Percentiles rank a stretch among this genome's conserved stretches.
phyloP scores from a whole-genome alignment of 2,797 vertebrate species.

The Pseudotriccus pelzelni region DNA sequence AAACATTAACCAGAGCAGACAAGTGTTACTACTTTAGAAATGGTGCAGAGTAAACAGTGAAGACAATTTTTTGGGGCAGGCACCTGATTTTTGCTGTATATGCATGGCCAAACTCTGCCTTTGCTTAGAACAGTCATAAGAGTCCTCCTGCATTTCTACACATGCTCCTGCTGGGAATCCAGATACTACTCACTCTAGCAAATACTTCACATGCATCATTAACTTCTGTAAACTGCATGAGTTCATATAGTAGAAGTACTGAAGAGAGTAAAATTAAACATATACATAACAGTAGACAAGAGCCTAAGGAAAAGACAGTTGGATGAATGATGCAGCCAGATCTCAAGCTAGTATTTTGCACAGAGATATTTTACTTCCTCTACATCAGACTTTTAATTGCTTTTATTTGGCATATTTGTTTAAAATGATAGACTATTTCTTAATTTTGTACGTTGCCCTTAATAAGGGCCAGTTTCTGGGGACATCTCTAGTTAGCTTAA shows the following conservation, averaged over 20 bases:
- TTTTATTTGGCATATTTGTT: background rate
- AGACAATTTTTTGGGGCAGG: background rate
- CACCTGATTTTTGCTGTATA: conserved; percentile 17
- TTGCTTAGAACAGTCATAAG: background rate
- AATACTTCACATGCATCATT: background rate
- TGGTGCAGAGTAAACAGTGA: conserved; percentile 41
- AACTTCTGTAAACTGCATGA: background rate
- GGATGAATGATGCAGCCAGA: background rate
- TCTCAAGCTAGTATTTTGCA: background rate
- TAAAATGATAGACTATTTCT: background rate
- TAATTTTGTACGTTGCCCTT: background rate
- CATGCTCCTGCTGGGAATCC: background rate
- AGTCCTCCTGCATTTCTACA: background rate
- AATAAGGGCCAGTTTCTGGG: background rate
- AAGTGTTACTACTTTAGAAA: conserved; percentile 19
- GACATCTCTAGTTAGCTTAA: background rate
- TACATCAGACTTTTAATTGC: background rate
- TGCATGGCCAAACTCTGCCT: background rate
- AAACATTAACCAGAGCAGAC: conserved; percentile 64
- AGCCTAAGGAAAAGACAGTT: background rate
- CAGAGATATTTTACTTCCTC: background rate
- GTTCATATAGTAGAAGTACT: background rate
- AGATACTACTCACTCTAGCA: background rate
- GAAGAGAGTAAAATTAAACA: background rate
- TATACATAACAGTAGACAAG: background rate